A percentile compares a stretch with the other conserved stretches of the same genome.
These are phyloP conservation scores for Paracanthobrama guichenoti DNA, from an alignment of 2,113 vertebrate genomes.

Conservation along the genomic window DNA sequence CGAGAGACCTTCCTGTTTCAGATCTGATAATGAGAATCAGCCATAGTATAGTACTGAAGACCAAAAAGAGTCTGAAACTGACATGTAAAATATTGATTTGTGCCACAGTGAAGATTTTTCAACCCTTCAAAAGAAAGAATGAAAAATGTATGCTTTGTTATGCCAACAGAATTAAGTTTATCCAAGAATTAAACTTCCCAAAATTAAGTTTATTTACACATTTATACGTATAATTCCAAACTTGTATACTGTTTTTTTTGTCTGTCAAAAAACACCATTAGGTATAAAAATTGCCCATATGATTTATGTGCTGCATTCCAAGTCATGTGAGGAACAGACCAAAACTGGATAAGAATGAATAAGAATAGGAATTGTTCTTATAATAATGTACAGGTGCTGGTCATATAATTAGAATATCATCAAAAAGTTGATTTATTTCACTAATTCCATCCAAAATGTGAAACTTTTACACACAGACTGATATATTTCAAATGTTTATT, in stretches of 20 bases:
- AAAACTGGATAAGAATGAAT: not conserved
- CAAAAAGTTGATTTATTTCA: too few relatives aligned
- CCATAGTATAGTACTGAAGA: not conserved
- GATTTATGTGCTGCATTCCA: not conserved
- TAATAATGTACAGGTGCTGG: too few relatives aligned
- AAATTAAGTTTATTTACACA: not conserved
- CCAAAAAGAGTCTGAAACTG: not conserved
- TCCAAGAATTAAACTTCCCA: not conserved
- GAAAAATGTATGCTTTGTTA: not conserved
- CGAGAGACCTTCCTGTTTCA: conserved; percentile 61
- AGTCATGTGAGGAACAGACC: not conserved
- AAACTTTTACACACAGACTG: too few relatives aligned
- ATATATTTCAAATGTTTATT: too few relatives aligned
- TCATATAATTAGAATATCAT: too few relatives aligned
- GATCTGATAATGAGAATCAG: conserved; percentile 70
- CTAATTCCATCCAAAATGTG: too few relatives aligned
- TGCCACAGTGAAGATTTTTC: not conserved
- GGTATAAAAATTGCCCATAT: not conserved
- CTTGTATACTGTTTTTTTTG: not conserved
- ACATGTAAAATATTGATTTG: not conserved
- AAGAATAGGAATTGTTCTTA: not conserved
- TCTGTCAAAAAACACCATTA: not conserved
- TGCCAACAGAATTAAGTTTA: not conserved
- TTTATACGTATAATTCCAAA: not conserved
- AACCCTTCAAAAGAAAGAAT: not conserved